Conservation (phyloP, 1,140 invertebrate species). For the Drosophila navojoa region DNA sequence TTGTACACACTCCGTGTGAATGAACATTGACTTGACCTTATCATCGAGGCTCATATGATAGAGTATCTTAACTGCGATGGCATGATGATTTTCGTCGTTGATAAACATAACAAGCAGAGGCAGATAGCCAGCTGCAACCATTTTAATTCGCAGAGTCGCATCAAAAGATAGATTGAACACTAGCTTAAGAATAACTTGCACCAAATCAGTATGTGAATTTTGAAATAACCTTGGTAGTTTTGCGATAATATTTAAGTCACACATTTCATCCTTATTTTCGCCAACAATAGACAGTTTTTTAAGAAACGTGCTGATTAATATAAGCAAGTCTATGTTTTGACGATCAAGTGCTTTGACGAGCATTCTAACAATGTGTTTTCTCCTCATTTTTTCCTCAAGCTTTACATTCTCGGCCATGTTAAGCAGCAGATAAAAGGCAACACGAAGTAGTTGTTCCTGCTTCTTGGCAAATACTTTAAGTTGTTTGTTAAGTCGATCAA, state of each 20-base stretch:
- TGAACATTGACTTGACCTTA: constrained; percentile 96
- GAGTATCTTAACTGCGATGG: constrained; percentile 93
- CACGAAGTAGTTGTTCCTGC: constrained; percentile 95
- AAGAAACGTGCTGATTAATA: constrained; percentile 96
- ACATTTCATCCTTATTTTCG: constrained; percentile 97
- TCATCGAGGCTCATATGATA: constrained; percentile 98
- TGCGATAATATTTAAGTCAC: constrained; percentile 89
- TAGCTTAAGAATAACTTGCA: constrained; percentile 94
- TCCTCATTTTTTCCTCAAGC: constrained; percentile 98
- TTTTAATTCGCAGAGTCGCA: constrained; percentile 91
- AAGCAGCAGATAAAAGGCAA: constrained; percentile 95
- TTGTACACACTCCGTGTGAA: constrained; percentile 97
- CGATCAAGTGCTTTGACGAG: constrained; percentile 95
- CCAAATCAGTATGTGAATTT: constrained; percentile 90
- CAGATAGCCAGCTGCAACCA: constrained; percentile 95
- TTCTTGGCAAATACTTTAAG: constrained; percentile 92
- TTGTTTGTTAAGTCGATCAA: constrained; percentile 91
- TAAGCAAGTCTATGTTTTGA: constrained; percentile 93
- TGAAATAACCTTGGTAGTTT: constrained; percentile 90
- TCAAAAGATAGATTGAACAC: constrained; percentile 99
- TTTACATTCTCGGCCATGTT: constrained; percentile 98
- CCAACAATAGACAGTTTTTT: constrained; percentile 97
- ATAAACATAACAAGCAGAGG: constrained; percentile 95
- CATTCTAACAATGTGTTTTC: constrained; percentile 95
- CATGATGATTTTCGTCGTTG: constrained; percentile 93